Evolutionary conservation across 1,140 invertebrate species (phyloP), one percentile per base, ranked within the genome.

Genomic region (Steinernema khuongi): DNA sequence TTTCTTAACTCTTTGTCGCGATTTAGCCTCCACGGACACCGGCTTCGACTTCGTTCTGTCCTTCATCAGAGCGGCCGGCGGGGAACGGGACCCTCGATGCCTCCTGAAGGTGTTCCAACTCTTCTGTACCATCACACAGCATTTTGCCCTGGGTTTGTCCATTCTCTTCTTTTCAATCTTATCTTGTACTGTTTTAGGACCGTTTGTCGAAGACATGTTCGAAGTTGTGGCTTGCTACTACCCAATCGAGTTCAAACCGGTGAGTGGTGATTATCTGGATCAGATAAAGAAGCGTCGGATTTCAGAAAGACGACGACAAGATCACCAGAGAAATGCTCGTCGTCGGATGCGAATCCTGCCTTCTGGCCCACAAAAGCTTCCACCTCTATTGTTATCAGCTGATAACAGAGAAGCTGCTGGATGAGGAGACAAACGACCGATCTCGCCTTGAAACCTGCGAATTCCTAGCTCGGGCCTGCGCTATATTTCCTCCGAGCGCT

Each of bases 211-310:
- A 70, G 80, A 81, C 43, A 79, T 81, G 74, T 81, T 81, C 69
- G 80, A 81, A 44, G 71, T 77, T 18, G 71, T 81, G 19, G 80
- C 80, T 32, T 79, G 77, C 44, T 81, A 81, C 68, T 81, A 68
- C 44, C 80, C 80, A n/a, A 72, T 81, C 17, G 80, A 81, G 22
- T 81, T 79, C 44, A 75, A 77, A 36, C 80, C 80, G 32, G 80
- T 76, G 22, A 41, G 60, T 73, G 44, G n/a, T 14, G 1, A 14
- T 68, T 0, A 33, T 28, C 22, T 32, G 30, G 28, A 19, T 31
- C 19, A 41, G 11, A 18, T 33, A 33, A 74, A 26, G 75, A 44
- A n/a, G n/a, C 19, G 11, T 72, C n/a, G n/a, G n/a, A 1, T 22
- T 74, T 60, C 67, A 60, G 44, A 79, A 70, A 71, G 43, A 50